phyloP scores from a whole-genome alignment of 2,797 vertebrate species.

The Sebastes iracundus region DNA sequence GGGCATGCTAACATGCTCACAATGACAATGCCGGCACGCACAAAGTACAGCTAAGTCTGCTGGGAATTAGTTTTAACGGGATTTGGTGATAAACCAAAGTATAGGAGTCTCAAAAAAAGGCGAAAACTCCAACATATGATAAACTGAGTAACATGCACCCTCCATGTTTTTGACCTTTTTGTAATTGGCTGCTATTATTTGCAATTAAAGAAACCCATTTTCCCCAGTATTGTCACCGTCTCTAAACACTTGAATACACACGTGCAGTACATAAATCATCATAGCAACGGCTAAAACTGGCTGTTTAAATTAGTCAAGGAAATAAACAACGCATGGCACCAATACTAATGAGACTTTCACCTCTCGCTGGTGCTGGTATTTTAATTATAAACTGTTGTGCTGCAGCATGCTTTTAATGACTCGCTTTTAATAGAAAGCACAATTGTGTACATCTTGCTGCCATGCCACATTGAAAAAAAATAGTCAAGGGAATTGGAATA shows the following conservation, averaged over 20 bases:
- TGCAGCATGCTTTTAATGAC: slow-evolving; percentile 79
- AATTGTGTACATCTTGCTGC: slow-evolving; percentile 70
- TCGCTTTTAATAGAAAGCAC: slow-evolving; percentile 77
- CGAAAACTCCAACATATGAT: not conserved
- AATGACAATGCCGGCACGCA: not conserved
- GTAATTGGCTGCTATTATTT: slow-evolving; percentile 4
- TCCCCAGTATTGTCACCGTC: not conserved
- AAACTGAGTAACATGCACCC: not conserved
- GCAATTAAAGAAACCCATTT: slow-evolving; percentile 17
- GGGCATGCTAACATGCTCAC: not conserved
- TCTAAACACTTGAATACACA: slow-evolving; percentile 29
- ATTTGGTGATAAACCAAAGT: not conserved
- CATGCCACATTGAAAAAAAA: slow-evolving; percentile 49
- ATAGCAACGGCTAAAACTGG: slow-evolving; percentile 23
- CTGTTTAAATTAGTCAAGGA: slow-evolving; percentile 69
- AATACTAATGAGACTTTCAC: slow-evolving; percentile 76
- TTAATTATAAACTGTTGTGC: slow-evolving; percentile 81
- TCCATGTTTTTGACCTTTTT: slow-evolving; percentile 1
- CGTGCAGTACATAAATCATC: slow-evolving; percentile 45
- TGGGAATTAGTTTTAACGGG: not conserved
- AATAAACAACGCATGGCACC: slow-evolving; percentile 63
- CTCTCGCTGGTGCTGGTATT: slow-evolving; percentile 65
- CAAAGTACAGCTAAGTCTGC: not conserved
- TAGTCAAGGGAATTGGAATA: slow-evolving; percentile 75
- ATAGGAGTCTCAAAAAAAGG: not conserved